Conservation (phyloP, 1,140 invertebrate genomes). For the Akabosia matsudoensis region DNA sequence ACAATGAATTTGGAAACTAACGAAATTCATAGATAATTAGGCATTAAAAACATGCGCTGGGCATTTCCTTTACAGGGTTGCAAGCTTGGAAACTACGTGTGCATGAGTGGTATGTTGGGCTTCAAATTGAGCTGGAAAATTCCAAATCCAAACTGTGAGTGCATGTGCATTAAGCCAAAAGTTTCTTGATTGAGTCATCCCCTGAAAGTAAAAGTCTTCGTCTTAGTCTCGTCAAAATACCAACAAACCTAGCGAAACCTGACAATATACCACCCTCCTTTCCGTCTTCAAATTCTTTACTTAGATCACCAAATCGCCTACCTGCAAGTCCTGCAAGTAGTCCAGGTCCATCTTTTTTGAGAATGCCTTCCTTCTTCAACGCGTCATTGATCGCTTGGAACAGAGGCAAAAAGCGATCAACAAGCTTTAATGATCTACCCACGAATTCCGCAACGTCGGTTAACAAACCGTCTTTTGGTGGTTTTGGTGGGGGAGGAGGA, state of each 20-base stretch:
- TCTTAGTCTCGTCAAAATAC: background rate
- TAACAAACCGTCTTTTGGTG: background rate
- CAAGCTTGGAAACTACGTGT: no score
- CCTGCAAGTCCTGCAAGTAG: background rate
- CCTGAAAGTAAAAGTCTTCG: background rate
- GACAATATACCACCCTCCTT: background rate
- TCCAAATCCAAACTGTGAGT: no score
- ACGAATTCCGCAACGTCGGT: slow-evolving; percentile 4
- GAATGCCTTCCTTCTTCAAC: background rate
- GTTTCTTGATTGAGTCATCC: background rate
- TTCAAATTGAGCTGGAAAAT: no score
- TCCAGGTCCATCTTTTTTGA: background rate
- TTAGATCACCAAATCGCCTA: background rate
- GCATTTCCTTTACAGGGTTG: no score
- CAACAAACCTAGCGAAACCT: background rate
- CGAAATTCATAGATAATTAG: no score
- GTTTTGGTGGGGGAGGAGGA: background rate
- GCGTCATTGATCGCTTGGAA: background rate
- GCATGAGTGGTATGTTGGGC: no score
- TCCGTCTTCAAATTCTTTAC: background rate
- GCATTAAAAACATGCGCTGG: no score
- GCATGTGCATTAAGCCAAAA: no score
- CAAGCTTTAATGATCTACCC: background rate
- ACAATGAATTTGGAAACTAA: no score
- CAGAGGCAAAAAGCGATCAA: background rate